phyloP scores from a whole-genome alignment of 1,140 invertebrate species.

The Sarcophaga bullata region DNA sequence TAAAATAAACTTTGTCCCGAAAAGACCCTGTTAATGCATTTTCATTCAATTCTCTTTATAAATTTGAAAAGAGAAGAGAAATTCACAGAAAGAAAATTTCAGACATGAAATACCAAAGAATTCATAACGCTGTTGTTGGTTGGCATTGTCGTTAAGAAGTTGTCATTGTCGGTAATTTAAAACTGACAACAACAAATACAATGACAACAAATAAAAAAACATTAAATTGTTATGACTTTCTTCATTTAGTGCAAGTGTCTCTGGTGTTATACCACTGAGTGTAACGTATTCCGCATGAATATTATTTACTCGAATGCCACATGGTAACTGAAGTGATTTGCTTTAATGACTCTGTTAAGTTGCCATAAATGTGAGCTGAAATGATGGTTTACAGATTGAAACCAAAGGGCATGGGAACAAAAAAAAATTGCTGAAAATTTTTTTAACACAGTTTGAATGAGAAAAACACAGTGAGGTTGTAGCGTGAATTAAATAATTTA shows the following conservation, averaged over 20 bases:
- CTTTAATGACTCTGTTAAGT: slow-evolving; percentile 11
- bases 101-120: background rate
- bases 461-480: too few species aligned
- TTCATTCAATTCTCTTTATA: too few species aligned
- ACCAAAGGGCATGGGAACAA: too few species aligned
- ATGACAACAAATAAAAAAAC: background rate
- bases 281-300: background rate
- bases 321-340: background rate
- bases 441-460: too few species aligned
- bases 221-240: background rate
- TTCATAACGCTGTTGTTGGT: background rate
- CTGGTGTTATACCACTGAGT: background rate
- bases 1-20: too few species aligned
- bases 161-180: slow-evolving; percentile 6
- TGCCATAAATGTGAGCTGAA: background rate
- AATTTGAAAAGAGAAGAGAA: too few species aligned
- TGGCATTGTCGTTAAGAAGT: background rate
- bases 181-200: slow-evolving; percentile 16
- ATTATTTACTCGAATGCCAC: slow-evolving; percentile 3
- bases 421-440: too few species aligned
- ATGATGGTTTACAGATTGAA: too few species aligned
- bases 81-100: too few species aligned
- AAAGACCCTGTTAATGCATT: too few species aligned
- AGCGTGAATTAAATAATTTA: too few species aligned
- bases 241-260: background rate